Evolutionary conservation across 2,888 invertebrate species (phyloP), one percentile per base, ranked within the genome.

Genomic region (Prosopocoilus inquinatus): DNA sequence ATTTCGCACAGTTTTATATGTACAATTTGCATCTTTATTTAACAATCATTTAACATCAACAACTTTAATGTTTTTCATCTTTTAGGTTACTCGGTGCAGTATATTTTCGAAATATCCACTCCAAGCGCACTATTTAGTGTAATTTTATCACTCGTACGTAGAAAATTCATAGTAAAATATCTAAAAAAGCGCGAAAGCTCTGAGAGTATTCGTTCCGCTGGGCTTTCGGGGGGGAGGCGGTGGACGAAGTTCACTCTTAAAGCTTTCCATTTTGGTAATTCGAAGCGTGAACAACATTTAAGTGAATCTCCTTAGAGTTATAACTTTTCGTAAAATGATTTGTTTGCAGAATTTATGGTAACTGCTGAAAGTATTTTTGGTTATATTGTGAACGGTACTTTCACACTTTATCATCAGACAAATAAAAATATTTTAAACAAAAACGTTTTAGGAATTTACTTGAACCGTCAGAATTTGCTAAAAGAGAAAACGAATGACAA

Each of bases 11-110:
- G 63, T 57, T 62, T 55, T 64, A 68, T 85, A 85, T 86, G 82
- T 86, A 86, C 86, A 85, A 84, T 85, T 82, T 86, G 84, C 84
- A 85, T 85, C 84, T 80, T 84, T 84, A 83, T 85, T 79, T 86
- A 86, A 86, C 86, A 86, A 86, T 86, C 81, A 72, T 67, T 67
- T 72, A 86, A 86, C 86, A 86, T 86, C 85, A 87, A 86, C 86
- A 87, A 81, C 79, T 79, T n/a, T n/a, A n/a, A n/a, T n/a, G n/a
- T n/a, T n/a, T 79, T 86, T 84, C 20, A 28, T 28, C 20, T 28
- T 28, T 28, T 28, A 28, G 20, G 20, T 28, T 84, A 84, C 80
- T 81, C 81, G 59, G 63, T 62, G 62, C 61, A 59, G 65, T 66
- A 59, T 60, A 20, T 44, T 44, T 32, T 20, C 55, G 48, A 55